phyloP scores from a whole-genome alignment of 2,888 invertebrate genomes.

The Melolontha melolontha region DNA sequence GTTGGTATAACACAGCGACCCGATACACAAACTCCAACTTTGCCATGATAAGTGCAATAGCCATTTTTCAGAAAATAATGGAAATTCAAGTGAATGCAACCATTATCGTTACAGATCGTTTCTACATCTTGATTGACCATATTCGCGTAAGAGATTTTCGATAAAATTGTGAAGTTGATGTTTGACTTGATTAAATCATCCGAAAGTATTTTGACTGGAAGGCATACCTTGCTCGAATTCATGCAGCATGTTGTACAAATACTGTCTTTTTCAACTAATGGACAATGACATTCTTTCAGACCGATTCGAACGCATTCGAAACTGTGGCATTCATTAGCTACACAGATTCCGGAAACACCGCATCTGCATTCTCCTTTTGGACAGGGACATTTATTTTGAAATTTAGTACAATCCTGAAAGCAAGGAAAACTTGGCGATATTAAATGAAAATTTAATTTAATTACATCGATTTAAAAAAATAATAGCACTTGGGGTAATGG shows the following conservation, averaged over 20 bases:
- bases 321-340: slow-evolving; percentile 66
- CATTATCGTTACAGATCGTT: slow-evolving; percentile 25
- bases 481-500: too few species aligned
- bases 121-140: background rate
- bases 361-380: slow-evolving; percentile 60
- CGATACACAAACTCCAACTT: slow-evolving; percentile 49
- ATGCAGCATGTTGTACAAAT: slow-evolving; percentile 51
- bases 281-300: slow-evolving; percentile 66
- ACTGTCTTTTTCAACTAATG: slow-evolving; percentile 44
- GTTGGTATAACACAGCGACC: slow-evolving; percentile 18
- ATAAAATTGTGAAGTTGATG: slow-evolving; percentile 2
- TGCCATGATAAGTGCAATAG: slow-evolving; percentile 50
- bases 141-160: slow-evolving; percentile 1
- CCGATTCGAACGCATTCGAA: slow-evolving; percentile 67
- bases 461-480: too few species aligned
- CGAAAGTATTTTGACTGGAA: slow-evolving; percentile 41
- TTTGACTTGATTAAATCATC: slow-evolving; percentile 27
- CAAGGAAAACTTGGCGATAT: background rate
- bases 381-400: slow-evolving; percentile 64
- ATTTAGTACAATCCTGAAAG: slow-evolving; percentile 64
- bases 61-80: slow-evolving; percentile 43
- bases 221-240: slow-evolving; percentile 40
- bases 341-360: slow-evolving; percentile 67
- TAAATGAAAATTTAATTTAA: too few species aligned
- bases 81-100: slow-evolving; percentile 48